Conservation (phyloP, 1,140 invertebrate species). For the Magallana angulata region DNA sequence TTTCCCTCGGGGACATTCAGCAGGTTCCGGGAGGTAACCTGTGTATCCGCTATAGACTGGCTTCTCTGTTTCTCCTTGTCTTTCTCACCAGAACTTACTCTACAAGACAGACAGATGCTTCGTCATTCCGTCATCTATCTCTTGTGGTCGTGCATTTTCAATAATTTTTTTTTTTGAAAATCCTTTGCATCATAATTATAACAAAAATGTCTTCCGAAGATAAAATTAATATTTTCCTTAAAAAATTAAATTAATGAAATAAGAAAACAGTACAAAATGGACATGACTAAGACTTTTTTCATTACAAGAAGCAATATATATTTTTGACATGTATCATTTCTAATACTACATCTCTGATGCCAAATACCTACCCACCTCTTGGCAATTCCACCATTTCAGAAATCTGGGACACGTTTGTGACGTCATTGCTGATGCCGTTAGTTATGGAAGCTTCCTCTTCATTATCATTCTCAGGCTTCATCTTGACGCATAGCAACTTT, state of each 20-base stretch:
- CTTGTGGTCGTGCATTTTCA: no score
- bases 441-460: slow-evolving; percentile 53
- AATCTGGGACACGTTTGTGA: slow-evolving; percentile 32
- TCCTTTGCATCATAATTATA: no score
- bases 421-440: slow-evolving; percentile 42
- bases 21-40: background rate
- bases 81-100: background rate
- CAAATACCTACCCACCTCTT: slow-evolving; percentile 18
- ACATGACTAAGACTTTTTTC: no score
- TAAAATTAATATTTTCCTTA: no score
- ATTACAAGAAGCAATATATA: no score
- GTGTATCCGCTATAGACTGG: background rate
- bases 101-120: background rate
- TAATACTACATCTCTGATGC: background rate
- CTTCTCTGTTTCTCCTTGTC: background rate
- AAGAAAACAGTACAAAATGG: no score
- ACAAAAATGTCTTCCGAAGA: no score
- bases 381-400: background rate
- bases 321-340: no score
- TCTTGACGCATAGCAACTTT: slow-evolving; percentile 51
- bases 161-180: no score
- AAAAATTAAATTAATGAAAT: no score
- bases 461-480: slow-evolving; percentile 40
- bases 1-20: slow-evolving; percentile 16
- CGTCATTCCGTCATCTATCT: no score